A percentile compares a stretch with the other conserved stretches of the same genome.
These are phyloP conservation scores for Cosmia trapezina DNA, from an alignment of 2,888 invertebrate species.

Conservation along the genomic window DNA sequence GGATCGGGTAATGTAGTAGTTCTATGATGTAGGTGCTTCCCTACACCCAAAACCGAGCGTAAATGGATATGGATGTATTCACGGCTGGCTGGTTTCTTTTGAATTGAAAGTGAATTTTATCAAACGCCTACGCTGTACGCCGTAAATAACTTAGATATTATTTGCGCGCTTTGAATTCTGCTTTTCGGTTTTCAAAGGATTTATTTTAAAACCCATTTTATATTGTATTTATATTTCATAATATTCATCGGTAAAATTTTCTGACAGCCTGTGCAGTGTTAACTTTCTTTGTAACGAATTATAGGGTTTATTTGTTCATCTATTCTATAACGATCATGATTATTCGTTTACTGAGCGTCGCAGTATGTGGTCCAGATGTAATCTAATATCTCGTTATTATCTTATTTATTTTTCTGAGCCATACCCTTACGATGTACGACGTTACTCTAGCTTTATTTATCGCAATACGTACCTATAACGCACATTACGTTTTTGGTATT, in stretches of 20 bases:
- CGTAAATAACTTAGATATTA: constrained; percentile 72
- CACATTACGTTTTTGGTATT: constrained; percentile 28
- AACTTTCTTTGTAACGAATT: constrained; percentile 46
- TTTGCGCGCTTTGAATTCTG: constrained; percentile 41
- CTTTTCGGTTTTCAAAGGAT: constrained; percentile 55
- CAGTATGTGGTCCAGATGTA: constrained; percentile 66
- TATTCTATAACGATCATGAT: constrained; percentile 60
- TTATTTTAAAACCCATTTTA: constrained; percentile 37
- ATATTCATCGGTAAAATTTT: constrained; percentile 22
- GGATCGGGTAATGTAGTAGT: constrained; percentile 75
- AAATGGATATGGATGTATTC: constrained; percentile 79
- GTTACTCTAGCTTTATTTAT: constrained; percentile 47
- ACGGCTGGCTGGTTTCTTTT: constrained; percentile 75
- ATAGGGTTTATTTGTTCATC: constrained; percentile 49
- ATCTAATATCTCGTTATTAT: constrained; percentile 63
- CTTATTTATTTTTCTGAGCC: constrained; percentile 56
- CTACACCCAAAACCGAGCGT: constrained; percentile 72
- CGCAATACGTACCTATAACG: constrained; percentile 34
- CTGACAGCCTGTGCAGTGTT: constrained; percentile 27
- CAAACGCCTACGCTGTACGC: constrained; percentile 69
- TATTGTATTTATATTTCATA: constrained; percentile 21
- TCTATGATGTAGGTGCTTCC: constrained; percentile 69
- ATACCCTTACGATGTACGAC: constrained; percentile 43
- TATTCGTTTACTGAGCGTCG: constrained; percentile 56
- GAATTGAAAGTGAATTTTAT: constrained; percentile 75